Conservation (phyloP, 2,113 vertebrate species). For the Reinhardtius hippoglossoides region DNA sequence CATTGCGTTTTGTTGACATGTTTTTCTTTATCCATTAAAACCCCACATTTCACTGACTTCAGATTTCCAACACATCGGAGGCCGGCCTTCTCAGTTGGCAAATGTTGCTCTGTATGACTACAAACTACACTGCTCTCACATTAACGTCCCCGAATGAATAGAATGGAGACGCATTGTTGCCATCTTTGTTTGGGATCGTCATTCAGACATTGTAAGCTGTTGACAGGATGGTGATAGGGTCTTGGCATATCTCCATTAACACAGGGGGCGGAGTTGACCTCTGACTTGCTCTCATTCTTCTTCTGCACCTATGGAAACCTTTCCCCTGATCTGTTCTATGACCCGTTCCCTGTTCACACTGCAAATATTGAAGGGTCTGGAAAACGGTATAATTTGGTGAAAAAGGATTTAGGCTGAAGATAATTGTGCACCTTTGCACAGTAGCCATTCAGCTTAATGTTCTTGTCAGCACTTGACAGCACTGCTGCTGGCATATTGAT, state of each 20-base stretch:
- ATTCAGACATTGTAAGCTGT: slow-evolving; percentile 64
- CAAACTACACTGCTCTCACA: slow-evolving; percentile 28
- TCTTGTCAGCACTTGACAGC: slow-evolving; percentile 30
- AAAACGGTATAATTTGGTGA: slow-evolving; percentile 4
- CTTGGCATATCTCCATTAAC: slow-evolving; percentile 71
- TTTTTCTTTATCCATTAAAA: slow-evolving; percentile 5
- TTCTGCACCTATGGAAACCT: slow-evolving; percentile 43
- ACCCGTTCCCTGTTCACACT: slow-evolving; percentile 19
- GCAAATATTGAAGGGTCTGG: slow-evolving; percentile 18
- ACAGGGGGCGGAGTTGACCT: slow-evolving; percentile 59
- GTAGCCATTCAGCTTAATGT: slow-evolving; percentile 4
- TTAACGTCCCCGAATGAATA: slow-evolving; percentile 40
- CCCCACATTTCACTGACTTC: background rate
- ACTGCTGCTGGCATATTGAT: slow-evolving; percentile 9
- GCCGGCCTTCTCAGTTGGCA: slow-evolving; percentile 7
- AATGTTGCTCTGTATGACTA: slow-evolving; percentile 17
- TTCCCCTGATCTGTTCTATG: slow-evolving; percentile 26
- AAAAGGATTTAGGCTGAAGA: slow-evolving; percentile 2
- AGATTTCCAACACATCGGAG: background rate
- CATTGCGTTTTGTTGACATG: background rate
- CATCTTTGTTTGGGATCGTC: slow-evolving; percentile 62
- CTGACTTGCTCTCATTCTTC: slow-evolving; percentile 46
- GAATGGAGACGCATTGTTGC: slow-evolving; percentile 50
- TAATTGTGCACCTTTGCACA: slow-evolving; percentile 30
- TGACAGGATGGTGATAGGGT: slow-evolving; percentile 70